A percentile compares a stretch with the other conserved stretches of the same genome.
Conservation (phyloP, 1,140 invertebrate species). For the Drosophila kepulauana region DNA sequence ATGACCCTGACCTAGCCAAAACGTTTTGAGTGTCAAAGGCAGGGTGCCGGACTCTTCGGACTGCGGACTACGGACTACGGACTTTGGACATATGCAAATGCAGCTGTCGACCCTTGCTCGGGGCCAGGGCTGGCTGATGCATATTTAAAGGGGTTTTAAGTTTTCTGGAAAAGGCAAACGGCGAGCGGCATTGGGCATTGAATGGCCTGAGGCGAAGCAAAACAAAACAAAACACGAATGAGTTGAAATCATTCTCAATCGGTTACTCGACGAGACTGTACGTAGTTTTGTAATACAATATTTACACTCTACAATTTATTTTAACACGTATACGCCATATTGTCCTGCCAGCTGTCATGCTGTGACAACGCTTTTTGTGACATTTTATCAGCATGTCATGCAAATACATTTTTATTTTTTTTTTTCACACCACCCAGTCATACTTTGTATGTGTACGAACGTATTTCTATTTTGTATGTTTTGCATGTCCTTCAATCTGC, state of each 20-base stretch:
- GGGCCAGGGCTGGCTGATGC: slow-evolving; percentile 53
- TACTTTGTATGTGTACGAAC: not conserved
- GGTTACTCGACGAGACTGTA: not conserved
- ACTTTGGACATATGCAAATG: slow-evolving; percentile 77
- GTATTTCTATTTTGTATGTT: slow-evolving; percentile 29
- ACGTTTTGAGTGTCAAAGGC: slow-evolving; percentile 78
- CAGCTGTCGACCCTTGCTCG: slow-evolving; percentile 48
- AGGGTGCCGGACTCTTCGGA: slow-evolving; percentile 28
- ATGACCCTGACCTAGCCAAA: slow-evolving; percentile 79
- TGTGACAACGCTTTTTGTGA: slow-evolving; percentile 53
- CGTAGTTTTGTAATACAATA: slow-evolving; percentile 66
- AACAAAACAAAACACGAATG: slow-evolving; percentile 3
- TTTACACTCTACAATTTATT: slow-evolving; percentile 77
- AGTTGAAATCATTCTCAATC: not conserved
- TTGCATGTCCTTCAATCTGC: slow-evolving; percentile 63
- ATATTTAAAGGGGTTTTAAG: slow-evolving; percentile 67
- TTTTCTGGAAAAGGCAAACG: slow-evolving; percentile 41
- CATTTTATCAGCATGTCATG: slow-evolving; percentile 72
- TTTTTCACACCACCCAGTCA: slow-evolving; percentile 15
- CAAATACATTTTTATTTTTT: slow-evolving; percentile 26
- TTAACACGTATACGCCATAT: slow-evolving; percentile 64
- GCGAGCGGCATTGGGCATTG: slow-evolving; percentile 17
- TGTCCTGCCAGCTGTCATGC: slow-evolving; percentile 65
- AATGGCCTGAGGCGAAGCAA: slow-evolving; percentile 11
- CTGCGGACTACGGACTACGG: slow-evolving; percentile 30